These are phyloP conservation scores for Megaleporinus macrocephalus DNA, from an alignment of 2,113 vertebrate species.

Conservation along the genomic window DNA sequence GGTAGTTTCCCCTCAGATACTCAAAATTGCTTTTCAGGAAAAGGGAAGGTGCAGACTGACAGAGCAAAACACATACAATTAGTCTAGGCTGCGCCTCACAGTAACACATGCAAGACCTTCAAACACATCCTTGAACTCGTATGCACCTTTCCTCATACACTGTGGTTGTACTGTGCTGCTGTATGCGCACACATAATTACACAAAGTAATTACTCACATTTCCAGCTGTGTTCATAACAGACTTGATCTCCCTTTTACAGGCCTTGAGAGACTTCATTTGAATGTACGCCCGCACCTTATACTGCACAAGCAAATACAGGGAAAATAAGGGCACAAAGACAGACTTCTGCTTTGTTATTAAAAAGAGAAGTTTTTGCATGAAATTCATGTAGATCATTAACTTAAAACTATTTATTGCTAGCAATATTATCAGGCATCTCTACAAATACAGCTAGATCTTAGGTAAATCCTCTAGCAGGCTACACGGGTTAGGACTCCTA, in stretches of 20 bases:
- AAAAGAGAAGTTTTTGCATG: too few species aligned
- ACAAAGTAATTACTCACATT: constrained; percentile 84
- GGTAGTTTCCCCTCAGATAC: constrained; percentile 96
- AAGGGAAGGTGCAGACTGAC: constrained; percentile 92
- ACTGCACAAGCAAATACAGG: constrained; percentile 72
- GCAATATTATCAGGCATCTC: too few species aligned
- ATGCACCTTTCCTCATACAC: neutral
- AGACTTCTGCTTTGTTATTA: too few species aligned
- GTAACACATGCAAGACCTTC: neutral
- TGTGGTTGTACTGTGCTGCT: neutral
- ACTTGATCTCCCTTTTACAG: constrained; percentile 98
- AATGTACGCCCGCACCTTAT: constrained; percentile 97
- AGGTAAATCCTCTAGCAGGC: too few species aligned
- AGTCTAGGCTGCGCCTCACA: neutral
- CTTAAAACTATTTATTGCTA: too few species aligned
- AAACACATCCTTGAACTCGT: neutral
- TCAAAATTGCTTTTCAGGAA: constrained; percentile 99
- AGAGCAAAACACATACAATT: constrained; percentile 40
- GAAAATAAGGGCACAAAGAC: neutral
- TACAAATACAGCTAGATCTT: too few species aligned
- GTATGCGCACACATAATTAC: too few species aligned
- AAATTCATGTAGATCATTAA: too few species aligned
- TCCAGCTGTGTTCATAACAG: constrained; percentile 98
- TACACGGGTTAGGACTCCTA: too few species aligned
- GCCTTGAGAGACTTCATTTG: constrained; percentile 99